phyloP scores from a whole-genome alignment of 2,888 invertebrate species.

The Drosophila nr. medialis region DNA sequence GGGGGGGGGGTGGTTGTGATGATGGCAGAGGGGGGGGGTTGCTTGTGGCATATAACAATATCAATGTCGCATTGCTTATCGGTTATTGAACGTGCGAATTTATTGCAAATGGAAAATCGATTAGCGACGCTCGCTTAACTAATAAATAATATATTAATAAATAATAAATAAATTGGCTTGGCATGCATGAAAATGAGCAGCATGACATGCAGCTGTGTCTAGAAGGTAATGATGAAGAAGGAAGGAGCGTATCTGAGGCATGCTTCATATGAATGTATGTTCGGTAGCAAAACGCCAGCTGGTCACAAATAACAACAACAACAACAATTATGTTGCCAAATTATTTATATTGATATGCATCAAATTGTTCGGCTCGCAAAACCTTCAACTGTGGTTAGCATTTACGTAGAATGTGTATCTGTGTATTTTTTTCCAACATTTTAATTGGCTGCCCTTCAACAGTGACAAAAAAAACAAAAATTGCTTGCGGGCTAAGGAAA shows the following conservation, averaged over 20 bases:
- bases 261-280: slow-evolving; percentile 32
- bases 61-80: slow-evolving; percentile 67
- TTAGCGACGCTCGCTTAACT: slow-evolving; percentile 54
- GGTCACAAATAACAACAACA: slow-evolving; percentile 25
- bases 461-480: slow-evolving; percentile 26
- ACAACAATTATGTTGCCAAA: slow-evolving; percentile 53
- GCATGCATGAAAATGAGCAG: slow-evolving; percentile 44
- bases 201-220: slow-evolving; percentile 43
- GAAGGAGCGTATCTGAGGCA: slow-evolving; percentile 27
- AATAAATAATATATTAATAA: slow-evolving; percentile 57
- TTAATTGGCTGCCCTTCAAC: slow-evolving; percentile 53
- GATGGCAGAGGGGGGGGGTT: too few species aligned
- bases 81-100: slow-evolving; percentile 62
- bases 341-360: slow-evolving; percentile 65
- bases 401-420: slow-evolving; percentile 43
- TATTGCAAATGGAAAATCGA: slow-evolving; percentile 61
- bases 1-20: neutral
- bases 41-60: slow-evolving; percentile 23
- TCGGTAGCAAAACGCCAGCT: slow-evolving; percentile 32
- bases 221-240: slow-evolving; percentile 12
- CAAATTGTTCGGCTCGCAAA: slow-evolving; percentile 52
- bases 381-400: slow-evolving; percentile 72
- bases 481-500: slow-evolving; percentile 34
- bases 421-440: slow-evolving; percentile 14
- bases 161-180: slow-evolving; percentile 61